Conservation (phyloP, 1,140 invertebrate species). For the Hyles euphorbiae region DNA sequence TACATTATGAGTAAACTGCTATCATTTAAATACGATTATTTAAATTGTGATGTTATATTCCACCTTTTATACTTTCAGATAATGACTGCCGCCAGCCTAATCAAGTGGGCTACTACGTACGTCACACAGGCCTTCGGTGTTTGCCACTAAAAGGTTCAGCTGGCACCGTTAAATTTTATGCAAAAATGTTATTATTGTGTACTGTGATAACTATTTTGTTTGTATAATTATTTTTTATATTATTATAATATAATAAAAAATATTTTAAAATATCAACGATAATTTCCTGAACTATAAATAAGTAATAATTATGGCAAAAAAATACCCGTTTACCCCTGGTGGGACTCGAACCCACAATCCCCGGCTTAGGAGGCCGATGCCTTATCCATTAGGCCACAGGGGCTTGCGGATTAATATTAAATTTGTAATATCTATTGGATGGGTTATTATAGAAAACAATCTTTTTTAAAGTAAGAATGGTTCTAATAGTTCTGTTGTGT, state of each 20-base stretch:
- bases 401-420: constrained; percentile 36
- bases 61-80: constrained; percentile 26
- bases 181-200: neutral
- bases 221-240: neutral
- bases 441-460: too few species aligned
- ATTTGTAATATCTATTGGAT: neutral
- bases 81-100: constrained; percentile 45
- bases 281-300: too few species aligned
- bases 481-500: too few species aligned
- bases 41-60: too few species aligned
- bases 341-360: constrained; percentile 59
- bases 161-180: neutral
- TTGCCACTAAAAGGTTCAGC: constrained; percentile 41
- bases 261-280: neutral
- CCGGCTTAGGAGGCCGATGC: constrained; percentile 64
- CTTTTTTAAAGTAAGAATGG: too few species aligned
- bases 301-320: too few species aligned
- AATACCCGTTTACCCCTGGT: constrained; percentile 28
- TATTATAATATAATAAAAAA: constrained; percentile 5
- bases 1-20: neutral
- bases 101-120: constrained; percentile 54
- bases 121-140: constrained; percentile 44
- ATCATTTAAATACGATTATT: too few species aligned
- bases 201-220: neutral
- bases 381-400: constrained; percentile 64